These are phyloP conservation scores for Cottus gobio DNA, from an alignment of 2,113 vertebrate species.

Conservation along the genomic window DNA sequence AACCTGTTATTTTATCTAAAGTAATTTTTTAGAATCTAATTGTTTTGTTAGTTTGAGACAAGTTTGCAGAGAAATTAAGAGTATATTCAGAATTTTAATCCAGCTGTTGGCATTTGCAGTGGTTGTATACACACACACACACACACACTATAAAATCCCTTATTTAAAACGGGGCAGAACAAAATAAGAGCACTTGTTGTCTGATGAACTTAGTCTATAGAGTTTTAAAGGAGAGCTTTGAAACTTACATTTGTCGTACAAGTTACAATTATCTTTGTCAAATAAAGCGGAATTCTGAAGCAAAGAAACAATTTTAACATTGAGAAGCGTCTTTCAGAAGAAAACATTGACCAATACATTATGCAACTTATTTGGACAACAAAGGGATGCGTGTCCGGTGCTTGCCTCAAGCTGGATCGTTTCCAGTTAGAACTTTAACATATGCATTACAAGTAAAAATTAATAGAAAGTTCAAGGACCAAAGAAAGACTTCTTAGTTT, in stretches of 20 bases:
- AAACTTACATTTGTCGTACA: conserved; percentile 40
- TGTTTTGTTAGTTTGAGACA: not conserved
- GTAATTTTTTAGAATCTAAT: not conserved
- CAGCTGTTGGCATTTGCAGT: conserved; percentile 80
- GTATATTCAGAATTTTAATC: conserved; percentile 77
- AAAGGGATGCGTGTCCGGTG: conserved; percentile 43
- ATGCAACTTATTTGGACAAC: conserved; percentile 50
- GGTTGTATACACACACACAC: conserved; percentile 70
- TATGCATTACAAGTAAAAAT: conserved; percentile 53
- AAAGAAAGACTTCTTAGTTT: conserved; percentile 36
- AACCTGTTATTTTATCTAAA: conserved; percentile 36
- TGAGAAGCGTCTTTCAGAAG: conserved; percentile 17
- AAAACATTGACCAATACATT: conserved; percentile 25
- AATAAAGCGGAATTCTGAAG: conserved; percentile 48
- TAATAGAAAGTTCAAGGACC: conserved; percentile 50
- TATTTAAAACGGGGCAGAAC: conserved; percentile 67
- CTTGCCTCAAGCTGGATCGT: conserved; percentile 49
- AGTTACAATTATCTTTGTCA: conserved; percentile 40
- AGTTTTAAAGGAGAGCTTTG: conserved; percentile 36
- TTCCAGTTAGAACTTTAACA: conserved; percentile 71
- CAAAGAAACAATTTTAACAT: conserved; percentile 22
- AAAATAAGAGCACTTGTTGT: conserved; percentile 75
- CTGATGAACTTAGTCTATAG: conserved; percentile 35
- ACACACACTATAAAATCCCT: conserved; percentile 78
- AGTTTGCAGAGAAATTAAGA: no score